Evolutionary conservation across 2,113 vertebrate species (phyloP), one percentile per base, ranked within the genome.

Genomic region (Puntigrus tetrazona): DNA sequence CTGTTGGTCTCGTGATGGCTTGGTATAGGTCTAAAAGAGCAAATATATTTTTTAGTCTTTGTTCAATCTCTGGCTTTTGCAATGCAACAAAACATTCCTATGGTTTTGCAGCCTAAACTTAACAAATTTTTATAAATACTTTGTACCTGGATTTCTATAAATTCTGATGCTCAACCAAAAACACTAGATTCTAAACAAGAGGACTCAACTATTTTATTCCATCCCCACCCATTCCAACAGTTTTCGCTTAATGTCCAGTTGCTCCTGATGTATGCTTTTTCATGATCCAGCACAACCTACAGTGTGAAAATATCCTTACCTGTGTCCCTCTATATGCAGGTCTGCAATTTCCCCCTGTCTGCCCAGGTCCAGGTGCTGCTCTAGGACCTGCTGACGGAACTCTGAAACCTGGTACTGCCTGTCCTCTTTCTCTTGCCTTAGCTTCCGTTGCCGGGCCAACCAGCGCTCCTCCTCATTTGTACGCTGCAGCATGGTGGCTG

Each of bases 351-450:
- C 97, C 0, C 92, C 90, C 0, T 94, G 89, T 1, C 97, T 94
- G n/a, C 97, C 95, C 29, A 98, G 89, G 81, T 99, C 98, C 79
- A 99, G 92, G 90, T 98, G 98, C 92, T 99, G 97, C 91, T 99
- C 97, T 87, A 99, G 92, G 84, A 99, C 97, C 89, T 99, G 97
- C 89, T 99, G 98, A 82, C 97, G 96, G 84, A 99, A 99, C 87
- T 99, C 97, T 0, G 97, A 99, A 91, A 99, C 97, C 85, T 99
- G 98, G 84, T 97, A 98, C 59, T 99, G 98, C 34, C 98, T 94
- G 85, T 99, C 98, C 78, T 99, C 98, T 89, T 99, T 99, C 93
- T 99, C 98, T 85, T 99, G 98, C 25, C 98, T 94, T 84, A 99
- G 94, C 80, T 96, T 97, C 59, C 97, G 95, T 92, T 99, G 97